Evolutionary conservation across 2,888 invertebrate species (phyloP), one percentile per base, ranked within the genome.

Genomic region (Scotopteryx bipunctaria): DNA sequence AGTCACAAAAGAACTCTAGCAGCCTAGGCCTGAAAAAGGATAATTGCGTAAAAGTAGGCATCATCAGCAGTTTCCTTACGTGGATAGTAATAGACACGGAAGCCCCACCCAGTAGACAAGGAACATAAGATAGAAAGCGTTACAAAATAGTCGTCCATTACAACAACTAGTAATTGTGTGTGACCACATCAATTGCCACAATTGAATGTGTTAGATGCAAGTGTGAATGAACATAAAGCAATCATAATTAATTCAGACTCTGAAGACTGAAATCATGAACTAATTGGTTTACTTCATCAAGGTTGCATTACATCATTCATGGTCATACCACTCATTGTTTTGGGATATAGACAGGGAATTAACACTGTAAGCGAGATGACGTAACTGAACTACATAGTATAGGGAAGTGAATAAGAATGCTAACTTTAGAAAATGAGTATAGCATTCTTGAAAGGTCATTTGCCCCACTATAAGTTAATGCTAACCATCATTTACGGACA

Each of bases 301-400:
- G 73, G 73, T 59, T 42, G 29, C 16, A 55, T 66, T 68, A 66
- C 67, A 66, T 64, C 69, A 71, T 48, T 55, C 55, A 44, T 48
- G 49, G 50, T 55, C 59, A 59, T 42, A 57, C 47, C 59, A 61
- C 58, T 64, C 74, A 79, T 82, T 83, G 84, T 83, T 80, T 62
- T 69, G 64, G 61, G 55, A 48, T 61, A 55, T 36, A 51, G 64
- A 68, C 57, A 59, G 51, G 63, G 73, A 75, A 79, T 81, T 81
- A 81, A 62, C 81, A 82, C 78, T 75, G 78, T 70, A 78, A 78
- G 67, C 63, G 57, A 15, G 42, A 54, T 73, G 66, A 73, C 73
- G 71, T 73, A 67, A 71, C 21, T 16, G n/a, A 21, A 43, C 50
- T 25, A 41, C 29, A 25, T 25, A 27, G 14, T 27, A 38, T 35